Evolutionary conservation across 2,888 invertebrate species (phyloP).

Genomic region (Terebella lapidaria): DNA sequence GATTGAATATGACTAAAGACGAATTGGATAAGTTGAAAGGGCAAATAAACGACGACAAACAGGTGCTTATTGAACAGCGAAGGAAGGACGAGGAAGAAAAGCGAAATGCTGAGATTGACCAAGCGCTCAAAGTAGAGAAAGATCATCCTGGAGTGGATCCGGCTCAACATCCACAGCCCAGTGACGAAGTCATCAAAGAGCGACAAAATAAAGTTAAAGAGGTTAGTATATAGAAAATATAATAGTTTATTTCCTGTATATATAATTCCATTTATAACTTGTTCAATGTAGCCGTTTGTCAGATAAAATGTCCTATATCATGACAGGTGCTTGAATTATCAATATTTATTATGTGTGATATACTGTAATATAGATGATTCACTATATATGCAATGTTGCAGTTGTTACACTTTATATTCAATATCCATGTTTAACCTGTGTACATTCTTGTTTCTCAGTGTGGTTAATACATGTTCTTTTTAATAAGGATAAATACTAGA

Average conservation of each 20-base stretch:
- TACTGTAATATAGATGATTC: too few species aligned
- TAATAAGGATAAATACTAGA: too few species aligned
- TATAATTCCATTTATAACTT: neutral
- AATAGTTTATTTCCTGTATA: neutral
- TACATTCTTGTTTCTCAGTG: too few species aligned
- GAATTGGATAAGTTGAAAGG: slow-evolving; percentile 7
- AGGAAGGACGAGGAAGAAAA: slow-evolving; percentile 10
- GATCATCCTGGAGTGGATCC: slow-evolving; percentile 11
- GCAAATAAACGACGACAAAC: slow-evolving; percentile 14
- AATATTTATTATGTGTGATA: too few species aligned
- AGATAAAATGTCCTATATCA: too few species aligned
- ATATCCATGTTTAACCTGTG: too few species aligned
- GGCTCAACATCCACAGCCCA: neutral
- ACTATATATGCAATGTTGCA: too few species aligned
- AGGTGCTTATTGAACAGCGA: slow-evolving; percentile 6
- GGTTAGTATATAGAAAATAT: slow-evolving; percentile 8
- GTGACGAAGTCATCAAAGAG: neutral
- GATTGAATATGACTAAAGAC: slow-evolving; percentile 6
- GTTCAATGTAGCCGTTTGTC: too few species aligned
- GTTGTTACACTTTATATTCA: too few species aligned
- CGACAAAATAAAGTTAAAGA: slow-evolving; percentile 17
- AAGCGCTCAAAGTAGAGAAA: slow-evolving; percentile 7
- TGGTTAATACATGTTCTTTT: too few species aligned
- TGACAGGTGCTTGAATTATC: too few species aligned
- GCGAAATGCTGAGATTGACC: neutral